Evolutionary conservation across 92 coral and sea anemone genomes (phyloP), one percentile per base, ranked within the genome.

Genomic region (Palythoa grandiflora): DNA sequence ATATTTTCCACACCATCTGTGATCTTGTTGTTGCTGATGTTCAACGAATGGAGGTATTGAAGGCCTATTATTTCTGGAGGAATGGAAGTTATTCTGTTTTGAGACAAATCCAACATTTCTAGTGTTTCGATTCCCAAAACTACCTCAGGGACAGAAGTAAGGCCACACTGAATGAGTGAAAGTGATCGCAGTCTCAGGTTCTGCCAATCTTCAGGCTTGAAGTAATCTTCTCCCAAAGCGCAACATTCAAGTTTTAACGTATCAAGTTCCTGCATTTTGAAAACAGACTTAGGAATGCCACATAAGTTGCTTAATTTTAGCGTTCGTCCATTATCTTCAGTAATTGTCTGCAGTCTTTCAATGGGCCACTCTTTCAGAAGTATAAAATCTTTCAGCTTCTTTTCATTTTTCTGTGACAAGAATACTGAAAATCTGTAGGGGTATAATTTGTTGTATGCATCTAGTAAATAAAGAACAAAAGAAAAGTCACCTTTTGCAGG

Each of bases 241-340:
- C 94, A 88, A 9, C 37, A 28, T 54, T 81, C 87, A 55, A 91
- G 38, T 19, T 36, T 83, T 6, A 91, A 28, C 1, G 85, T 51
- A 35, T 83, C 86, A 44, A 88, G 84, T 3, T 68, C 85, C 14
- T 21, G 11, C 84, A 91, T 77, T 85, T 60, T n/a, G 71, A 92
- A 92, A 19, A 92, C 78, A 73, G 94, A 53, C 84, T 84, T 89
- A 5, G 94, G 94, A 37, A 92, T 79, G 50, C 92, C 94, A 57
- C 28, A 14, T 39, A 86, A 28, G 37, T 72, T 78, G 66, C 38
- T 80, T 37, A 92, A 78, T 77, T 85, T 79, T 65, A 92, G 40
- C 71, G 86, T 79, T 71, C 88, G 17, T 40, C 87, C 94, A 55
- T 76, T 79, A 71, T 91, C 87, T 73, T 57, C 85, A 14, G 77